Conservation (phyloP, 2,113 vertebrate genomes). For the Oreocharis arfaki region DNA sequence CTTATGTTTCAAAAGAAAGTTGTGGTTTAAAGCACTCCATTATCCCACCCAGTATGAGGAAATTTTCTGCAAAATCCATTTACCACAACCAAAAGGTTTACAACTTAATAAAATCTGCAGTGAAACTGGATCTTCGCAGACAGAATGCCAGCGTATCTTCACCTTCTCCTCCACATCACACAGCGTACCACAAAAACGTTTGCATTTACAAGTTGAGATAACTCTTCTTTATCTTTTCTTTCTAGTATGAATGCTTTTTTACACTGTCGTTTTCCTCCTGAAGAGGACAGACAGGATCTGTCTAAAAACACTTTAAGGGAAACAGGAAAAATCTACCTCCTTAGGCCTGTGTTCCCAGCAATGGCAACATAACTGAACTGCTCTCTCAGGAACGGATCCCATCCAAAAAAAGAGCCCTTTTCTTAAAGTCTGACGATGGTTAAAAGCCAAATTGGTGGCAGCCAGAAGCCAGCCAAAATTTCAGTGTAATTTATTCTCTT, state of each 20-base stretch:
- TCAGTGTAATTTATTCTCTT: background rate
- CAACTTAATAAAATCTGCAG: background rate
- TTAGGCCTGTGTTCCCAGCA: background rate
- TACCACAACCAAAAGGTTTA: background rate
- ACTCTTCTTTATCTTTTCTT: background rate
- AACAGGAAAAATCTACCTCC: background rate
- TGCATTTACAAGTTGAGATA: background rate
- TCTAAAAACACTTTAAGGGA: background rate
- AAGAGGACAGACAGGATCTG: background rate
- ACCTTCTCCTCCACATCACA: background rate
- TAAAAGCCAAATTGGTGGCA: background rate
- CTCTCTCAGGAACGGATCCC: background rate
- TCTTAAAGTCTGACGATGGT: background rate
- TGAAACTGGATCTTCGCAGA: background rate
- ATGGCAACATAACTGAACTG: background rate
- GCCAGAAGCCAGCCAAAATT: background rate
- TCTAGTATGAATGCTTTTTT: background rate
- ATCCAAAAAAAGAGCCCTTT: background rate
- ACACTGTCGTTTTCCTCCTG: background rate
- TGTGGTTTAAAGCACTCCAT: background rate
- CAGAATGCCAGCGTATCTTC: background rate
- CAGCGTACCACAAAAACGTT: background rate
- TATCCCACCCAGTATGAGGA: background rate
- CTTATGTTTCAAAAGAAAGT: background rate
- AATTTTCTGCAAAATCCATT: background rate